Evolutionary conservation across 1,140 invertebrate species (phyloP), one percentile per base, ranked within the genome.

Genomic region (Zaprionus davidi): DNA sequence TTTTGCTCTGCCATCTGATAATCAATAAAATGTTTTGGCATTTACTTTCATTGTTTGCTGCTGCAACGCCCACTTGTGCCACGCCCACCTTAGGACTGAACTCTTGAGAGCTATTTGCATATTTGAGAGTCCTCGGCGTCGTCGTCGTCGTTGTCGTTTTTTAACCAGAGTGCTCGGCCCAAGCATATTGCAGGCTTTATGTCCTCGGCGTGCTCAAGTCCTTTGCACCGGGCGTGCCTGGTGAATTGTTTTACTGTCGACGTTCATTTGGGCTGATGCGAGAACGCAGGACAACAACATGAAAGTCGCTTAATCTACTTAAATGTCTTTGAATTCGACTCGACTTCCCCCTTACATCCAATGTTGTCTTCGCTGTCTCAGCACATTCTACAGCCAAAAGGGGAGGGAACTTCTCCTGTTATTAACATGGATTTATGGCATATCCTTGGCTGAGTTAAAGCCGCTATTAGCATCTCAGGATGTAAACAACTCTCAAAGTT

Each of bases 21-120:
- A 90, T 90, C 85, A 90, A 90, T 90, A 90, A 90, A 90, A 90
- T 90, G 85, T 90, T 90, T 90, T 90, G 85, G 86, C 86, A 90
- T 90, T 90, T 90, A 90, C 82, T 90, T 90, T 90, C 81, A 90
- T 90, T 90, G 85, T 90, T 90, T 90, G 85, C 85, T 85, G 78
- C 85, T 84, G 85, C 79, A 88, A 90, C 85, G 85, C 85, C 85
- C 85, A 67, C 46, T 51, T 31, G 55, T 38, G 72, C 79, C 81
- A 85, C 85, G 83, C 83, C 83, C 57, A 55, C 6, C 57, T 66
- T 7, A 46, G 6, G 41, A 1, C 41, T 46, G 46, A 64, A 75
- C 44, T 57, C 55, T 81, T 26, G 46, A 74, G 65, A 70, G 65
- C 76, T 78, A 90, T 90, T 90, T 90, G 85, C 85, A 90, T 90